Evolutionary conservation across 2,888 invertebrate genomes (phyloP).

Genomic region (Lepidocyrtoides sp.): DNA sequence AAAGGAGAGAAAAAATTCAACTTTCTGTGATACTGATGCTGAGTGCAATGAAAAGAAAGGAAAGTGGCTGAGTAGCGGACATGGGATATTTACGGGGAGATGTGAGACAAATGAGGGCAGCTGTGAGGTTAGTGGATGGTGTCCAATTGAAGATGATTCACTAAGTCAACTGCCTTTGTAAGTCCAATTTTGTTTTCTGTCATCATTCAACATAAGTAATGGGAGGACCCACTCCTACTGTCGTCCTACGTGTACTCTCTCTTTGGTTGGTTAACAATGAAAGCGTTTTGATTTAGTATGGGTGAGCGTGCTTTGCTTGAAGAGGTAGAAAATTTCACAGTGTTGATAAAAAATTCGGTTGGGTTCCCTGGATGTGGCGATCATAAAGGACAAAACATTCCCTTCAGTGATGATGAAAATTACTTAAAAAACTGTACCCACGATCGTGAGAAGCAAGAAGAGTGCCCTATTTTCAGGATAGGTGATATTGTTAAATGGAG

Average conservation of each 20-base stretch:
- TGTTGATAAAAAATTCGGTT: slow-evolving; percentile 81
- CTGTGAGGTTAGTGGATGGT: slow-evolving; percentile 87
- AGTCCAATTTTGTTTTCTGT: no score
- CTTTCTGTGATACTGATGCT: slow-evolving; percentile 24
- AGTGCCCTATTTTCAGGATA: slow-evolving; percentile 87
- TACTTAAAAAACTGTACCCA: slow-evolving; percentile 83
- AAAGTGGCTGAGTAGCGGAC: slow-evolving; percentile 84
- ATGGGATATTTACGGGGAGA: slow-evolving; percentile 87
- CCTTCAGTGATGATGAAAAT: slow-evolving; percentile 81
- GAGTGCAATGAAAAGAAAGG: slow-evolving; percentile 58
- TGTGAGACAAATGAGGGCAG: slow-evolving; percentile 86
- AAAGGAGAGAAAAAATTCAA: not conserved
- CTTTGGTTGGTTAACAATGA: not conserved
- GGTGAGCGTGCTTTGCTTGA: slow-evolving; percentile 74
- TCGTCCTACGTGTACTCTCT: no score
- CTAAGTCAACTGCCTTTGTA: slow-evolving; percentile 85
- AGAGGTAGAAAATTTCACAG: slow-evolving; percentile 77
- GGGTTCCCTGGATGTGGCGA: slow-evolving; percentile 81
- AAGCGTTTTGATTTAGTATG: slow-evolving; percentile 46
- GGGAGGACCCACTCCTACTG: no score
- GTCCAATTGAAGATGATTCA: slow-evolving; percentile 87
- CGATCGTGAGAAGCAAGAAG: slow-evolving; percentile 81
- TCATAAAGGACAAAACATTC: slow-evolving; percentile 85
- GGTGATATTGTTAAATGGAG: slow-evolving; percentile 86
- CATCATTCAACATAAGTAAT: no score